A percentile compares a stretch with the other conserved stretches of the same genome.
These are phyloP conservation scores for Anguilla japonica DNA, from an alignment of 2,113 vertebrate species.

Conservation along the genomic window DNA sequence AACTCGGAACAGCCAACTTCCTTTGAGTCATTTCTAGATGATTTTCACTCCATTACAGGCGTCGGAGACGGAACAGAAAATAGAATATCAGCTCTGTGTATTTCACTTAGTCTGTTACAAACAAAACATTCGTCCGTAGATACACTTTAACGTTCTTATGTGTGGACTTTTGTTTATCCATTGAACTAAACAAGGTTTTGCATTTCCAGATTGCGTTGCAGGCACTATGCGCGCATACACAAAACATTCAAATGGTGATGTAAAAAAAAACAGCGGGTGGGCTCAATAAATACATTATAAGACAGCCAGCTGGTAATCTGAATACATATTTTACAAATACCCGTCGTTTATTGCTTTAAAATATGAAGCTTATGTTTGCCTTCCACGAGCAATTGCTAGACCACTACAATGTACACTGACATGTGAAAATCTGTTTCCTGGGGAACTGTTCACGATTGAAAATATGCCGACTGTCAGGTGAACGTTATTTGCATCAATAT, in stretches of 20 bases:
- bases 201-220: background rate
- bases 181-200: background rate
- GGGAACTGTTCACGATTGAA: background rate
- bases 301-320: too few species aligned
- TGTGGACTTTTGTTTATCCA: background rate
- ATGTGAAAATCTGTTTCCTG: background rate
- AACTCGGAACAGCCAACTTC: constrained; percentile 4
- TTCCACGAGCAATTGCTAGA: background rate
- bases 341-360: too few species aligned
- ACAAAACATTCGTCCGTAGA: background rate
- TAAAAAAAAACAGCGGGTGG: too few species aligned
- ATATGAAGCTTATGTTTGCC: too few species aligned
- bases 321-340: too few species aligned
- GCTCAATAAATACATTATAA: too few species aligned
- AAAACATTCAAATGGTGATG: too few species aligned
- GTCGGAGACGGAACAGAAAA: background rate
- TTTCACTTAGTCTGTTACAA: background rate
- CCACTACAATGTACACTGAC: background rate
- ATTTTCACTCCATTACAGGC: background rate
- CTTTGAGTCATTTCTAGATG: background rate
- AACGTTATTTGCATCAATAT: too few species aligned
- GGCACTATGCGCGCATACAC: background rate
- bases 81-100: background rate
- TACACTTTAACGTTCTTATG: background rate
- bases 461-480: too few species aligned